Evolutionary conservation across 2,113 vertebrate genomes (phyloP).

Genomic region (Larimichthys polyactis): DNA sequence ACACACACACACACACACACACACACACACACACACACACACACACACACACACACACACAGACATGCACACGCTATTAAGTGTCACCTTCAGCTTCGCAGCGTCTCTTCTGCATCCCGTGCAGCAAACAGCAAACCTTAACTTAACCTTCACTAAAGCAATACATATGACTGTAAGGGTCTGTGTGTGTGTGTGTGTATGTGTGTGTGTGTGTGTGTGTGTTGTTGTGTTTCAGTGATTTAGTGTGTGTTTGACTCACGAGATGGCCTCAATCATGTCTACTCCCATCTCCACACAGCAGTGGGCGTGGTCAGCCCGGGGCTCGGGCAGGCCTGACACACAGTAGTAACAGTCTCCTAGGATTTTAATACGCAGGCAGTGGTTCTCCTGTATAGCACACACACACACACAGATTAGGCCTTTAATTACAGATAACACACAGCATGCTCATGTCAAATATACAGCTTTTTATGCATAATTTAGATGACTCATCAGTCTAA

Average conservation of each 20-base stretch:
- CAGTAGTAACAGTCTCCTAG: conserved; percentile 98
- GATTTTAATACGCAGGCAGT: conserved; percentile 97
- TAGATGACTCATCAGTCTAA: conserved; percentile 45
- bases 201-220: background rate
- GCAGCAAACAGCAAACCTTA: background rate
- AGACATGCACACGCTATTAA: background rate
- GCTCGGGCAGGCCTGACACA: conserved; percentile 94
- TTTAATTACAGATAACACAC: conserved; percentile 20
- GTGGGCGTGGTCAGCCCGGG: conserved; percentile 94
- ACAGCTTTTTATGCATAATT: conserved; percentile 35
- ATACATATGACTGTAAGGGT: background rate
- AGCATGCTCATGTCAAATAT: conserved; percentile 30
- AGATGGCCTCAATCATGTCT: conserved; percentile 98
- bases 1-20: background rate
- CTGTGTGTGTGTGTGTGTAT: too few species aligned
- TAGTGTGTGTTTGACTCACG: conserved; percentile 84
- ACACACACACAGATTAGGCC: conserved; percentile 10
- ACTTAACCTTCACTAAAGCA: background rate
- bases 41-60: background rate
- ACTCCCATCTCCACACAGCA: conserved; percentile 99
- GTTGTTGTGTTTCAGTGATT: background rate
- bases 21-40: conserved; percentile 20
- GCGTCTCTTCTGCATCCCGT: background rate
- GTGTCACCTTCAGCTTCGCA: conserved; percentile 32
- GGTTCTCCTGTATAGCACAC: conserved; percentile 89